These are phyloP conservation scores for Hypsopygia costalis DNA, from an alignment of 2,888 invertebrate genomes.

Conservation along the genomic window DNA sequence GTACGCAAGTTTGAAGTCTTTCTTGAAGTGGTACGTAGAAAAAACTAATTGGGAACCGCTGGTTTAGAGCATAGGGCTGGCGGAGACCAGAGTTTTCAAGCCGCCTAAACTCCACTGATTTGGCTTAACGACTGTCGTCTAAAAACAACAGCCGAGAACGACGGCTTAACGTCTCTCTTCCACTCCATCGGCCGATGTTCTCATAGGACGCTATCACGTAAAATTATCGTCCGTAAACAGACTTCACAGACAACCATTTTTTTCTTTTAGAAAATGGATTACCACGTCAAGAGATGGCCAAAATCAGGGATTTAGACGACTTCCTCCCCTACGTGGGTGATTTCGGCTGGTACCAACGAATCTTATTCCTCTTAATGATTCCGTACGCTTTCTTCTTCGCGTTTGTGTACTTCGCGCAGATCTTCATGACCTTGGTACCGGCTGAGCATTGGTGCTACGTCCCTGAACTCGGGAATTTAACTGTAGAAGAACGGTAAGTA, in stretches of 20 bases:
- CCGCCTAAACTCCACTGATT: too few species aligned
- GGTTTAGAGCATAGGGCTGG: too few species aligned
- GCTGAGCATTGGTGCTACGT: constrained; percentile 63
- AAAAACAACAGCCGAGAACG: not conserved
- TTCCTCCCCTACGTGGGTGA: constrained; percentile 60
- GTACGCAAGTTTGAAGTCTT: too few species aligned
- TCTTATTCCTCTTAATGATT: constrained; percentile 67
- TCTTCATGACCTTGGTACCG: constrained; percentile 68
- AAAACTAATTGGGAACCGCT: too few species aligned
- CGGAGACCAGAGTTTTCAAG: too few species aligned
- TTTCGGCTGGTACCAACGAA: constrained; percentile 70
- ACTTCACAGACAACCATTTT: not conserved
- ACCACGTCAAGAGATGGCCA: constrained; percentile 6
- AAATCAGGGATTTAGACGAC: constrained; percentile 62
- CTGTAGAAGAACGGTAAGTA: constrained; percentile 48
- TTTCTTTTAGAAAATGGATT: constrained; percentile 29
- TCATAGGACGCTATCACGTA: too few species aligned
- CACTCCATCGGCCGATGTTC: not conserved
- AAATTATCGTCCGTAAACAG: too few species aligned
- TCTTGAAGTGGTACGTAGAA: too few species aligned
- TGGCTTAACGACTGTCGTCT: not conserved
- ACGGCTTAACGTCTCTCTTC: too few species aligned
- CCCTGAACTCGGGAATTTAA: constrained; percentile 45
- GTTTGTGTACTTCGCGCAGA: constrained; percentile 70
- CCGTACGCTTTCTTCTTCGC: constrained; percentile 71